Base-by-base conservation (phyloP, 1,140 invertebrate species). In the Hyphantria cunea region DNA sequence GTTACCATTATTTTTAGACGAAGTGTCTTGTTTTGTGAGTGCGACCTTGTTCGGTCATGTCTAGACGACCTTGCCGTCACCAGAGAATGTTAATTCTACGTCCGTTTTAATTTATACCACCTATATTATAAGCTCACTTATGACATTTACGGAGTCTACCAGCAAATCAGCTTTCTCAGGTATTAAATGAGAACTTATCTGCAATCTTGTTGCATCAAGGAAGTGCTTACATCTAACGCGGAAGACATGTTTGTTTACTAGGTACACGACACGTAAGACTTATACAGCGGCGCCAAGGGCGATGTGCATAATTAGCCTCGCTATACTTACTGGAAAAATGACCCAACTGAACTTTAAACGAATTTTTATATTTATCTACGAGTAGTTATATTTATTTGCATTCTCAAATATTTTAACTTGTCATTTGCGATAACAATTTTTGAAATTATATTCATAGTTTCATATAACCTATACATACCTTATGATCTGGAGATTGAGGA, bases 31-130 rank as follows among this genome's bases (percentile, higher is more conserved):
- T 74, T 68, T 69, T 53, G 60, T 44, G 55, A 65, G 64, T 66
- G 44, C 63, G 69, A 62, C 76, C 76, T 77, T 74, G 59, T 51
- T 66, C 68, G 51, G 68, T 74, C 66, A 63, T 74, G 63, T 72
- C 60, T 67, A 50, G 71, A 65, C 73, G 76, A 72, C 79, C 79
- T 82, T 82, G 74, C 66, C 55, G 41, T 49, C 60, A 52, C 32
- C 44, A 54, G 70, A 70, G 72, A 82, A 74, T 77, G 79, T 72
- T 74, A 59, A 66, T 54, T 68, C 58, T 54, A 71, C 44, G 65
- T 77, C 72, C 70, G 70, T 59, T 61, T 70, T 54, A 73, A 56
- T 68, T 67, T 62, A 51, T 56, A 32, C 53, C 58, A 48, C 41
- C 51, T 49, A 44, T 44, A 37, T 14, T 34, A 55, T 39, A 50